Evolutionary conservation across 2,888 invertebrate genomes (phyloP).

Genomic region (Nasonia oneida): DNA sequence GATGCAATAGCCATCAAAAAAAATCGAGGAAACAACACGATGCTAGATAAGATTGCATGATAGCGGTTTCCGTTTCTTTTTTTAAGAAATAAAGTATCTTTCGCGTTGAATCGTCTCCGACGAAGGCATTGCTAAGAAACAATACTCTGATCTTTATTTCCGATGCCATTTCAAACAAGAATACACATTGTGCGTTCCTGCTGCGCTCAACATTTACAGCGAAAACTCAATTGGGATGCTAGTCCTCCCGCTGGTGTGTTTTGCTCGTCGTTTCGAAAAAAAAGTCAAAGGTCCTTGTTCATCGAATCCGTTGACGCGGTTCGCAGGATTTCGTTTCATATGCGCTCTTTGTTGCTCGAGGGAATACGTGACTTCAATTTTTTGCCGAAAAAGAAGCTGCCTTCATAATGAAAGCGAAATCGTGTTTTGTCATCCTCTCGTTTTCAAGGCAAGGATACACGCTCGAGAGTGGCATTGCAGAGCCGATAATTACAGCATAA

Average conservation of each 20-base stretch:
- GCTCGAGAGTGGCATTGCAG: background rate
- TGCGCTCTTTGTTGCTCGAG: constrained; percentile 32
- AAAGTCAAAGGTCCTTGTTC: constrained; percentile 38
- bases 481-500: constrained; percentile 44
- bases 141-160: too few species aligned
- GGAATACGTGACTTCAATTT: constrained; percentile 56
- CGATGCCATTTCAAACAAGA: too few species aligned
- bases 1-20: background rate
- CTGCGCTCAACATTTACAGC: background rate
- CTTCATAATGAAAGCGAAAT: constrained; percentile 49
- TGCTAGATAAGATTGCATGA: constrained; percentile 9
- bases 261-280: constrained; percentile 15
- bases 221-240: background rate
- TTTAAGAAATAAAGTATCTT: background rate
- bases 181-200: background rate
- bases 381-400: constrained; percentile 9
- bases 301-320: constrained; percentile 34
- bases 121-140: background rate
- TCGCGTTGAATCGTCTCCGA: background rate
- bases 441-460: constrained; percentile 27
- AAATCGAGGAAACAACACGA: background rate
- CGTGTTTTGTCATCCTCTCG: constrained; percentile 14
- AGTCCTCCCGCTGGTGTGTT: background rate
- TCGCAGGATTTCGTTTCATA: constrained; percentile 40
- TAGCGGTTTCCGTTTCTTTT: constrained; percentile 12